These are phyloP conservation scores for Parotocinclus haroldoi DNA, from an alignment of 2,797 vertebrate species.

Conservation along the genomic window DNA sequence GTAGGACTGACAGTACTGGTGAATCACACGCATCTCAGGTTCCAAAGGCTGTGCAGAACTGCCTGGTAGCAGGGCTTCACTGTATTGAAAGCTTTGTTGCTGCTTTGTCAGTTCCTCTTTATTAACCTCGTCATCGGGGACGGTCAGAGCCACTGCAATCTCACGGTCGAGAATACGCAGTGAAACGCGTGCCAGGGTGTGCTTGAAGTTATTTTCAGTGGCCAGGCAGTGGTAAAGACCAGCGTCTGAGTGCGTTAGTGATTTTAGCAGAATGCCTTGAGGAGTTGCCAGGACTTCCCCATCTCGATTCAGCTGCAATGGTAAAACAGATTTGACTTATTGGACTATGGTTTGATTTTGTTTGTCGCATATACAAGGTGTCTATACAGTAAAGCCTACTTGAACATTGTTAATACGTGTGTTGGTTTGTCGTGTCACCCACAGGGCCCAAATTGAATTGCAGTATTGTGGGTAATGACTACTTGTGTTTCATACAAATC, in stretches of 20 bases:
- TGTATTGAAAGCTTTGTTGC: constrained; percentile 19
- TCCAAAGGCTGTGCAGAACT: constrained; percentile 59
- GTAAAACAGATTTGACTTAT: neutral
- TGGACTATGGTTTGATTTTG: too few relatives aligned
- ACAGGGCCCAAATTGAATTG: too few relatives aligned
- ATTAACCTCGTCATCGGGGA: constrained; percentile 50
- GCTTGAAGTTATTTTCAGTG: constrained; percentile 80
- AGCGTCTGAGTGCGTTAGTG: constrained; percentile 70
- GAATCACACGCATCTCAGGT: constrained; percentile 73
- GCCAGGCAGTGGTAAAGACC: constrained; percentile 78
- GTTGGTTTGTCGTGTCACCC: too few relatives aligned
- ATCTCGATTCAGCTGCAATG: constrained; percentile 66
- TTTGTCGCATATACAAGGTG: too few relatives aligned
- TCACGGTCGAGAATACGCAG: constrained; percentile 75
- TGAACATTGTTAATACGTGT: too few relatives aligned
- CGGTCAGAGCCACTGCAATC: constrained; percentile 74
- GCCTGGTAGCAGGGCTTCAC: constrained; percentile 32
- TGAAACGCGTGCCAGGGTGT: constrained; percentile 73
- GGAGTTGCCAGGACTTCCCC: constrained; percentile 70
- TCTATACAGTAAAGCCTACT: too few relatives aligned
- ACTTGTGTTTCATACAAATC: too few relatives aligned
- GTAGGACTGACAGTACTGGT: constrained; percentile 80
- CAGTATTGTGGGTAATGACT: too few relatives aligned
- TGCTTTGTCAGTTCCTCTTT: constrained; percentile 45
- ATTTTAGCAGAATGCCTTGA: constrained; percentile 75